Base-by-base conservation (phyloP, 2,888 invertebrate genomes). In the Elegia similella region DNA sequence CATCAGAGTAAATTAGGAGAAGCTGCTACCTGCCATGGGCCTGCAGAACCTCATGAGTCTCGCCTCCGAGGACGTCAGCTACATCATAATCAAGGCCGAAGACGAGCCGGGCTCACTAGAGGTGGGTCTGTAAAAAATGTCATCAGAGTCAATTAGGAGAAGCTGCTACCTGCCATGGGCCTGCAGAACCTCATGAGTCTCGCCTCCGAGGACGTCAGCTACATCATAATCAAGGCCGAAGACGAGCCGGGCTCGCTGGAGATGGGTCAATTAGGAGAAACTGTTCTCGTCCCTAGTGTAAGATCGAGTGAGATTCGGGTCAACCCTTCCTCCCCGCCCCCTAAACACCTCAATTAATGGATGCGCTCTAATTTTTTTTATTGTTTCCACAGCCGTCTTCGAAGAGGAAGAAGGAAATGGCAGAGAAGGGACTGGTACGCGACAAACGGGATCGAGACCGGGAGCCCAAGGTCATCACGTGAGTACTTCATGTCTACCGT, bases 71-170 rank as follows among this genome's bases (percentile, higher is more conserved):
- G 84, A 89, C 12, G 84, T 88, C 1, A 86, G 84, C 60, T 91
- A 90, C 57, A 87, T 91, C 34, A 87, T 92, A 12, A 80, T 90
- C 1, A 86, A 87, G 59, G 62, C 76, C 0, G 75, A 76, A 0
- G 73, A 78, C 0, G 43, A 58, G 0, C 59, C 66, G 13, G n/a
- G n/a, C n/a, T n/a, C n/a, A n/a, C n/a, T n/a, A n/a, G n/a, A n/a
- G n/a, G n/a, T n/a, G n/a, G n/a, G n/a, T n/a, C n/a, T n/a, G n/a
- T n/a, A n/a, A n/a, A n/a, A n/a, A n/a, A n/a, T n/a, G n/a, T n/a
- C n/a, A 73, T 80, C 1, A 64, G 72, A 42, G 12, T 59, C 0
- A 77, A 75, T 7, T 77, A 78, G 0, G 69, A 81, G 1, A 59
- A 78, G 17, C 43, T 85, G 0, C 29, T 84, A 0, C 75, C 80